phyloP scores from a whole-genome alignment of 2,888 invertebrate species.

The Nowickia ferox region DNA sequence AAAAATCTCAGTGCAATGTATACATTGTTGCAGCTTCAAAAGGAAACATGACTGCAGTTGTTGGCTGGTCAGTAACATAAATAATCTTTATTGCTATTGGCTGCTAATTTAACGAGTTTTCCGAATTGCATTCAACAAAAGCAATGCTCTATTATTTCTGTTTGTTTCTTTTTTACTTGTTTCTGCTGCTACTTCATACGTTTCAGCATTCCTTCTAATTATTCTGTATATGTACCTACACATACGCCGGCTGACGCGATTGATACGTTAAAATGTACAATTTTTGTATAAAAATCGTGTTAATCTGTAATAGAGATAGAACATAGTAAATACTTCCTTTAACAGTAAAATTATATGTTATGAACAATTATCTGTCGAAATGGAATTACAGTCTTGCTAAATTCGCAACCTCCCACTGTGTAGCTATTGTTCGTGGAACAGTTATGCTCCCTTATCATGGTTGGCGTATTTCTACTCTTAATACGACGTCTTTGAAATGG shows the following conservation, averaged over 20 bases:
- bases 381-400: no score
- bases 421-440: no score
- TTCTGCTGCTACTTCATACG: not conserved
- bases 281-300: not conserved
- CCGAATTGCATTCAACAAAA: constrained; percentile 46
- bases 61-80: constrained; percentile 77
- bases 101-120: constrained; percentile 78
- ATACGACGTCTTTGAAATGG: no score
- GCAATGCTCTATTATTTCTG: constrained; percentile 21
- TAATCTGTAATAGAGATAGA: no score
- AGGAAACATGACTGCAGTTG: constrained; percentile 60
- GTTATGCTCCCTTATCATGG: no score
- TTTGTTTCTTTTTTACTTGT: constrained; percentile 26
- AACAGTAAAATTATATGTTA: no score
- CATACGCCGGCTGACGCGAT: not conserved
- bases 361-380: no score
- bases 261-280: not conserved
- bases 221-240: not conserved
- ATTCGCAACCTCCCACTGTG: no score
- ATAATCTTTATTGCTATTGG: constrained; percentile 78
- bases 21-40: constrained; percentile 50
- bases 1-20: constrained; percentile 18
- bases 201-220: not conserved
- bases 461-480: no score
- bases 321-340: no score